phyloP scores from a whole-genome alignment of 2,888 invertebrate genomes.

The Drosophila infuscata region DNA sequence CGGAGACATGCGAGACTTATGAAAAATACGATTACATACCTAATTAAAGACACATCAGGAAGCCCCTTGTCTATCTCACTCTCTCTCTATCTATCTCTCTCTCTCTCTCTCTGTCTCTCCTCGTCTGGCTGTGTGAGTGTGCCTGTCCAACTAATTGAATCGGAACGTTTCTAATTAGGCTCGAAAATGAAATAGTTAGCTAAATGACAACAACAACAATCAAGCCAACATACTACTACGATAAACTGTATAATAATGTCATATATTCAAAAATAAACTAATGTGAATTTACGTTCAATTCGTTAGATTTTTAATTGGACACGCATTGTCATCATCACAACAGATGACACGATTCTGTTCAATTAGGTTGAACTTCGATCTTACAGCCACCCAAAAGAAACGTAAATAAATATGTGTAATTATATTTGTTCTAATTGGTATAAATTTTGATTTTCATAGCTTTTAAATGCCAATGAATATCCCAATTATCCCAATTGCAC shows the following conservation, averaged over 20 bases:
- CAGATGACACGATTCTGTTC: not conserved
- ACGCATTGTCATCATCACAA: conserved; percentile 27
- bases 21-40: conserved; percentile 5
- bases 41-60: conserved; percentile 6
- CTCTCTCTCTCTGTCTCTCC: not conserved
- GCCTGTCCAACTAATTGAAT: conserved; percentile 49
- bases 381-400: not conserved
- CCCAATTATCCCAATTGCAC: not conserved
- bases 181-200: conserved; percentile 29
- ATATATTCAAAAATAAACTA: conserved; percentile 4
- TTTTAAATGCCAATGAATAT: not conserved
- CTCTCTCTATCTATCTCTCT: not conserved
- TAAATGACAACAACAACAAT: not conserved
- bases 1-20: conserved; percentile 8
- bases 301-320: conserved; percentile 44
- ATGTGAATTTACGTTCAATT: not conserved
- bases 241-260: conserved; percentile 9
- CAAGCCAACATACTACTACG: not conserved
- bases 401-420: not conserved
- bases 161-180: conserved; percentile 58
- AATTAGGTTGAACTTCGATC: not conserved
- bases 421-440: not conserved
- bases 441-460: not conserved
- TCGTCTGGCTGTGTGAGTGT: not conserved
- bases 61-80: not conserved